These are phyloP conservation scores for Strigamia transsilvanica DNA, from an alignment of 2,888 invertebrate genomes.

Conservation along the genomic window DNA sequence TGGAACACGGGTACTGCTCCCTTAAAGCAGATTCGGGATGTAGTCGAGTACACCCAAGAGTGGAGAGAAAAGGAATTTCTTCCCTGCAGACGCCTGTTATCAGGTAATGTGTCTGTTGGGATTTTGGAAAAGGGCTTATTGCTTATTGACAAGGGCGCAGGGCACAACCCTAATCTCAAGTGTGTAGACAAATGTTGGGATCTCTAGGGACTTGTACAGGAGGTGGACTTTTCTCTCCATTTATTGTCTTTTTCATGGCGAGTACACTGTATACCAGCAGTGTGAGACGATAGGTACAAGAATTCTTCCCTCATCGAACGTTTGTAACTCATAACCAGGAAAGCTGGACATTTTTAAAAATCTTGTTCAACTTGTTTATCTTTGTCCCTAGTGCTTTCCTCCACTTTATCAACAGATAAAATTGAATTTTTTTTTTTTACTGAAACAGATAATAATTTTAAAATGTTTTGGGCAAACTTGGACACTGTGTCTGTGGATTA, in stretches of 20 bases:
- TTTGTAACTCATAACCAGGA: too few relatives aligned
- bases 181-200: neutral
- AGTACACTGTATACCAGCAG: too few relatives aligned
- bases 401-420: too few relatives aligned
- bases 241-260: neutral
- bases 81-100: constrained; percentile 18
- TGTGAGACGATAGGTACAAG: too few relatives aligned
- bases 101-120: constrained; percentile 13
- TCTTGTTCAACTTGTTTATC: too few relatives aligned
- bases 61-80: constrained; percentile 20
- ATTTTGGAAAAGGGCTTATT: constrained; percentile 38
- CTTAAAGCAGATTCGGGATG: neutral
- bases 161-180: constrained; percentile 31
- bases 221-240: neutral
- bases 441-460: too few relatives aligned
- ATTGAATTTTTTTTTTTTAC: too few relatives aligned
- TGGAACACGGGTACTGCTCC: neutral
- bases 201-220: constrained; percentile 5
- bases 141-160: constrained; percentile 29
- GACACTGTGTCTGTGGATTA: too few relatives aligned
- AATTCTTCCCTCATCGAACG: too few relatives aligned
- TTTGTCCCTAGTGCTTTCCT: too few relatives aligned
- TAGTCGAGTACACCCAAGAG: constrained; percentile 7
- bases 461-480: too few relatives aligned
- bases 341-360: too few relatives aligned